These are phyloP conservation scores for Eleginops maclovinus DNA, from an alignment of 2,113 vertebrate species.

Conservation along the genomic window DNA sequence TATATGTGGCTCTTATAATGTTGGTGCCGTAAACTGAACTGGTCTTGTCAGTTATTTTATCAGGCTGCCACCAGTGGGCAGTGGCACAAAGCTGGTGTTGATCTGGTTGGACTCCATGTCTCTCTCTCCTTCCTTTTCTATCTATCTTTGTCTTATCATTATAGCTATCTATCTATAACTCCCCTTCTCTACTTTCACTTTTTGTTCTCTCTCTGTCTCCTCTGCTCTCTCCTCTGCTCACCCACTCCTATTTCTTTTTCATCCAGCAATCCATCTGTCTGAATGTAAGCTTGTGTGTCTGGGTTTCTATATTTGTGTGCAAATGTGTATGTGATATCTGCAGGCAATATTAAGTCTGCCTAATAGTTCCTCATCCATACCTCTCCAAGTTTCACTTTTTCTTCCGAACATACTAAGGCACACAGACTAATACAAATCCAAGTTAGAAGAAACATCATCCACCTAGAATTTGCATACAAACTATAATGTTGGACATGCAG, in stretches of 20 bases:
- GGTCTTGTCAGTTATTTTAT: conserved; percentile 77
- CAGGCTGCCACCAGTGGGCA: conserved; percentile 85
- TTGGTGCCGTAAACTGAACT: conserved; percentile 42
- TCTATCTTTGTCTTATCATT: conserved; percentile 39
- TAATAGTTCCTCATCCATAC: conserved; percentile 25
- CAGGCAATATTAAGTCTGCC: conserved; percentile 27
- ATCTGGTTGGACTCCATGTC: conserved; percentile 32
- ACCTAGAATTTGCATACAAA: conserved; percentile 12
- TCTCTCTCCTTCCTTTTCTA: conserved; percentile 35
- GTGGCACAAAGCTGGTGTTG: conserved; percentile 83
- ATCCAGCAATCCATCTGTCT: conserved; percentile 39
- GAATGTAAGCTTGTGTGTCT: conserved; percentile 24
- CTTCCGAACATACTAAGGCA: neutral
- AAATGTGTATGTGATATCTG: conserved; percentile 40
- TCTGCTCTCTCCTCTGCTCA: neutral
- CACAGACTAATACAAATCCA: neutral
- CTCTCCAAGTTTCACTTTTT: neutral
- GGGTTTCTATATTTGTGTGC: conserved; percentile 34
- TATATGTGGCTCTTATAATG: conserved; percentile 1
- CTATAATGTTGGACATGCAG: neutral
- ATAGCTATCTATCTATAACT: conserved; percentile 5
- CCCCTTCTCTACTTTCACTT: neutral
- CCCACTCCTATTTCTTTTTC: conserved; percentile 12
- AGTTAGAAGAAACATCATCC: neutral
- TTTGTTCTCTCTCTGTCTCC: neutral